These are phyloP conservation scores for Ctenopoma multispine DNA, from an alignment of 2,797 vertebrate genomes.

Conservation along the genomic window DNA sequence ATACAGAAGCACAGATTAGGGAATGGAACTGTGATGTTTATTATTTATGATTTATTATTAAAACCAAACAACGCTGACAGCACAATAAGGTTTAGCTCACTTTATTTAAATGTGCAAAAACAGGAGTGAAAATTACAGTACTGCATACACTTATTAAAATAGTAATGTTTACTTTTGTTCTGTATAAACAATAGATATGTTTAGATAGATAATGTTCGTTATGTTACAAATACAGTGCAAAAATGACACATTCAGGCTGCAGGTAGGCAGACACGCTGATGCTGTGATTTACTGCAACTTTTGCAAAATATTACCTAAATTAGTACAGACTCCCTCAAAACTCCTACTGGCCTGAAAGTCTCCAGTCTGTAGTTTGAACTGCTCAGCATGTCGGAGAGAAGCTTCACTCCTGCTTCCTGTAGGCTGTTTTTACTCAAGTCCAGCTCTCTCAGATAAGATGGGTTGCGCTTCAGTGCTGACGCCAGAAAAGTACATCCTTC, in stretches of 20 bases:
- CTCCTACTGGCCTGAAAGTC: slow-evolving; percentile 23
- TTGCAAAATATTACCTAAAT: neutral
- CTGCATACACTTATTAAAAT: neutral
- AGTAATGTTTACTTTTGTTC: neutral
- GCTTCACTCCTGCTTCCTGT: slow-evolving; percentile 5
- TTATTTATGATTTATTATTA: too few species aligned
- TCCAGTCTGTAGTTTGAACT: slow-evolving; percentile 14
- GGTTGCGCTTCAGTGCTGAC: slow-evolving; percentile 18
- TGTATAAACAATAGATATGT: too few species aligned
- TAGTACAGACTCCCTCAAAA: neutral
- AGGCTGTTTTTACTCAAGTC: slow-evolving; percentile 31
- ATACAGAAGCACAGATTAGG: too few species aligned
- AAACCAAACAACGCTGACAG: too few species aligned
- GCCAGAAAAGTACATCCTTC: slow-evolving; percentile 21
- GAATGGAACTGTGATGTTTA: too few species aligned
- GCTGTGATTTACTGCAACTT: neutral
- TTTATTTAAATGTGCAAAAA: too few species aligned
- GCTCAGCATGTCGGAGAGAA: neutral
- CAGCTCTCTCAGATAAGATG: slow-evolving; percentile 25
- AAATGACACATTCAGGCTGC: too few species aligned
- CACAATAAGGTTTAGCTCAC: too few species aligned
- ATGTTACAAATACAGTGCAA: too few species aligned
- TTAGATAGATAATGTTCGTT: too few species aligned
- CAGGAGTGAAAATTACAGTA: neutral
- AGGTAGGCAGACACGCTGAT: neutral